Evolutionary conservation across 1,140 invertebrate species (phyloP).

Genomic region (Lepidostoma basale): DNA sequence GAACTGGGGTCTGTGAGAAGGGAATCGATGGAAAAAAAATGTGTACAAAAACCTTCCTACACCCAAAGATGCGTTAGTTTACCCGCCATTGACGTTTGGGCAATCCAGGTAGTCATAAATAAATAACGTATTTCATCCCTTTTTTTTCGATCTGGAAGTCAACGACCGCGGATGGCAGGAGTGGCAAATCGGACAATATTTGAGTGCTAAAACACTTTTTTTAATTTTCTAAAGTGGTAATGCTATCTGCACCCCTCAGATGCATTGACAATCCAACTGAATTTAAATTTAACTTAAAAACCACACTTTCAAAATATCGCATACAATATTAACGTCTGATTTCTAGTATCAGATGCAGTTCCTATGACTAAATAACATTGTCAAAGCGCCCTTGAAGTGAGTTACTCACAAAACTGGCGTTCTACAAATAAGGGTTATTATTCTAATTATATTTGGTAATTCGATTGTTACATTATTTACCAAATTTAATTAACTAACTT

Average conservation of each 20-base stretch:
- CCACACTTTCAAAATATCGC: neutral
- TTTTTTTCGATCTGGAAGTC: conserved; percentile 6
- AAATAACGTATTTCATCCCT: conserved; percentile 20
- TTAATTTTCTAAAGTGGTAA: neutral
- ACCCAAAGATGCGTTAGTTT: neutral
- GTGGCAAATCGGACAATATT: neutral
- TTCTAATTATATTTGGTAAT: no score
- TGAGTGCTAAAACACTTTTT: neutral
- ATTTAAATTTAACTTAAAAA: neutral
- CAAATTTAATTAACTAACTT: no score
- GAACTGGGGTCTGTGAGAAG: neutral
- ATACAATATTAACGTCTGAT: neutral
- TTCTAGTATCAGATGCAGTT: no score
- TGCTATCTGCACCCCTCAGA: neutral
- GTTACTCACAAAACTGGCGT: no score
- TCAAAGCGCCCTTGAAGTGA: no score
- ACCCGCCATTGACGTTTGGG: neutral
- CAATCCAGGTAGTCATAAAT: conserved; percentile 18
- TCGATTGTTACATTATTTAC: no score
- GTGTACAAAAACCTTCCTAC: neutral
- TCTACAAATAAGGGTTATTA: no score
- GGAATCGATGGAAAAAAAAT: neutral
- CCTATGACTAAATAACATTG: no score
- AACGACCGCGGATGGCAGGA: neutral
- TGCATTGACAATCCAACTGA: neutral